Base-by-base conservation (phyloP, 1,140 invertebrate genomes). In the Atta colombica region DNA sequence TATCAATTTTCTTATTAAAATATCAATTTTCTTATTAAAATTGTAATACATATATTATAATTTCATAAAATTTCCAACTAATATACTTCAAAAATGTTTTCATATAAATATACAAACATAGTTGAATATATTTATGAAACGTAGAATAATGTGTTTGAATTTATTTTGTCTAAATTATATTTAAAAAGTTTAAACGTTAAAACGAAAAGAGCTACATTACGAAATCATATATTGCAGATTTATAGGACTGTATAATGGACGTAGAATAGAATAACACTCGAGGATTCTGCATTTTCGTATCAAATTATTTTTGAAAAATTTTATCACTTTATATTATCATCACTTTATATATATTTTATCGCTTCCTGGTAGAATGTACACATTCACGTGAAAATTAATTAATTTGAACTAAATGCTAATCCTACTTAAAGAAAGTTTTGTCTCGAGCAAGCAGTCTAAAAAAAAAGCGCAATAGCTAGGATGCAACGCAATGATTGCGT, bases 1-100 rank as follows among this genome's bases (percentile, higher is more conserved):
- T 77, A 77, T 18, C 12, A 14, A 65, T 16, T 78, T 31, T n/a
- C 35, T 69, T 35, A 69, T 25, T 25, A 77, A 77, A 39, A 61
- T 2, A 10, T 18, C 12, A 14, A 65, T 16, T 78, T 31, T n/a
- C 35, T 69, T 35, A 69, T 25, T 25, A 77, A 77, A 39, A 14
- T 74, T 77, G 14, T 60, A 8, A n/a, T 4, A 35, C 18, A 60
- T 77, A 35, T 45, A 60, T 77, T 77, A 25, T 25, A 6, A 77
- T 49, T 28, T 61, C 3, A 28, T 45, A 18, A 45, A 61, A 61
- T 45, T 45, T 14, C 12, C 14, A 35, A 39, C 12, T 66, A 78
- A 65, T 51, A 66, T 31, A n/a, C 7, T 31, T 25, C 31, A 31
- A 45, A 53, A 14, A 28, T 74, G 12, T 55, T 53, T 14, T 39